Evolutionary conservation across 2,113 vertebrate genomes (phyloP).

Genomic region (Opisthocomus hoazin): DNA sequence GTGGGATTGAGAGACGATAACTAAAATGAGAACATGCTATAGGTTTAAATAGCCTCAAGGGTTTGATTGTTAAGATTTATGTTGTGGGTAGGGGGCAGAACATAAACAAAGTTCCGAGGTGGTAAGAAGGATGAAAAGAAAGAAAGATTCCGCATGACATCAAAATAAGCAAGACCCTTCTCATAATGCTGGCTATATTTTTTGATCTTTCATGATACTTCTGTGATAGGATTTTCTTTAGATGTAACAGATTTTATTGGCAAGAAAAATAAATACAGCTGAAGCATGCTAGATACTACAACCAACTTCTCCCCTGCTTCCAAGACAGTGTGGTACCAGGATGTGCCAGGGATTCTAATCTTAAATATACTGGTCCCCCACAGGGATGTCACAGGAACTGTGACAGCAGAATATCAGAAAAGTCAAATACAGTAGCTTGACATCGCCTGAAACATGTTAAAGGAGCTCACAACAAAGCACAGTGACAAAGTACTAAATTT

Average conservation of each 20-base stretch:
- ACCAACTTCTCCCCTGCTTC: background rate
- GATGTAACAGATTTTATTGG: background rate
- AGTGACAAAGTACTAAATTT: background rate
- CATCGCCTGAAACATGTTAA: background rate
- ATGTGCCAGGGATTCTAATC: background rate
- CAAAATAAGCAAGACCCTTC: background rate
- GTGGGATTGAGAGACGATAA: background rate
- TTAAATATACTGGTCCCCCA: background rate
- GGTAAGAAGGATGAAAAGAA: background rate
- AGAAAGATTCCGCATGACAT: background rate
- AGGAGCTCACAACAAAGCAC: background rate
- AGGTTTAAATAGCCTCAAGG: background rate
- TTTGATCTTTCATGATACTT: background rate
- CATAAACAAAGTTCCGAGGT: background rate
- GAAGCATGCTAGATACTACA: background rate
- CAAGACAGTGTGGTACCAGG: background rate
- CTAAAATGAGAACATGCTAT: background rate
- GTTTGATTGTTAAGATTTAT: background rate
- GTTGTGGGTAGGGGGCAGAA: background rate
- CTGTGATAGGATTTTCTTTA: background rate
- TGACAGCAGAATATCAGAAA: background rate
- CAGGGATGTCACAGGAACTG: background rate
- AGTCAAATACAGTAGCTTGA: background rate
- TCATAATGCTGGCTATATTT: background rate
- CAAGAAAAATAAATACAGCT: background rate